Conservation (phyloP, 2,888 invertebrate genomes). For the Mythimna albipuncta region DNA sequence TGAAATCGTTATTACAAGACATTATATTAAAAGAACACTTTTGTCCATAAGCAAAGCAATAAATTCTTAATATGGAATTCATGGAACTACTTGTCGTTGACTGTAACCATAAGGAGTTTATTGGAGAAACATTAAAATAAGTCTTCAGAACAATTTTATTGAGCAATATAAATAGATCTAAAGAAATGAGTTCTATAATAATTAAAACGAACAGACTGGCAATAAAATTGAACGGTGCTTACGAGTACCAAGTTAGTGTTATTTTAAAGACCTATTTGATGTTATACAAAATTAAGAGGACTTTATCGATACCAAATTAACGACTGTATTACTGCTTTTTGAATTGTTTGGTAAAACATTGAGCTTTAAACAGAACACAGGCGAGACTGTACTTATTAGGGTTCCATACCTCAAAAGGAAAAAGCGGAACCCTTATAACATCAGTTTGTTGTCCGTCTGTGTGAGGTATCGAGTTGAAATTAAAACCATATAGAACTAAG, state of each 20-base stretch:
- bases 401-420: too few relatives aligned
- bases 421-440: too few relatives aligned
- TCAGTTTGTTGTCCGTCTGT: too few relatives aligned
- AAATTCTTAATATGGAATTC: conserved; percentile 39
- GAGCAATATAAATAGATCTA: conserved; percentile 48
- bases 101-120: conserved; percentile 44
- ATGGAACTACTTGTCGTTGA: conserved; percentile 28
- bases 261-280: conserved; percentile 32
- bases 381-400: not conserved
- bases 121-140: conserved; percentile 60
- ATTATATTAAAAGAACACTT: conserved; percentile 18
- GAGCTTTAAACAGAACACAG: conserved; percentile 13
- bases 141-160: conserved; percentile 47
- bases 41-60: conserved; percentile 36
- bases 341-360: not conserved
- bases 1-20: conserved; percentile 20
- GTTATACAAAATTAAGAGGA: conserved; percentile 28
- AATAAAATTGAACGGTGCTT: conserved; percentile 47
- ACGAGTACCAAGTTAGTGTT: conserved; percentile 29
- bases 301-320: conserved; percentile 10
- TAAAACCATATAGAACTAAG: too few relatives aligned
- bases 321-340: conserved; percentile 4
- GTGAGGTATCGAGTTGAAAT: too few relatives aligned
- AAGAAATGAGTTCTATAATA: conserved; percentile 51
- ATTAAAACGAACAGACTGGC: conserved; percentile 48